A percentile compares a stretch with the other conserved stretches of the same genome.
Conservation (phyloP, 2,113 vertebrate species). For the Entelurus aequoreus region DNA sequence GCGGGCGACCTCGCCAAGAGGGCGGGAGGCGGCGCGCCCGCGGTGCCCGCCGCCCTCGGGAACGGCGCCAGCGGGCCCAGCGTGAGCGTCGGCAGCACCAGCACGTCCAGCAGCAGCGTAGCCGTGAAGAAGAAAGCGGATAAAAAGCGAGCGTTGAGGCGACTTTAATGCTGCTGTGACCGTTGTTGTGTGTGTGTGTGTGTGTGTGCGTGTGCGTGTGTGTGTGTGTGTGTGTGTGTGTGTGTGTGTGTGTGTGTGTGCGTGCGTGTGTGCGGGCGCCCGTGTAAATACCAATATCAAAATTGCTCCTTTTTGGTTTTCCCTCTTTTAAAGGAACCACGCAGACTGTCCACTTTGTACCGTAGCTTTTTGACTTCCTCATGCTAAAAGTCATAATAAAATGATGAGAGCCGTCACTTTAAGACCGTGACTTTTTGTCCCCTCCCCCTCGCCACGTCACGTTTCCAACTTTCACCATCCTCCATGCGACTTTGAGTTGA, state of each 20-base stretch:
- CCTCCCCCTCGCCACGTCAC: too few species aligned
- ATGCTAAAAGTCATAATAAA: not conserved
- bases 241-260: constrained; percentile 13
- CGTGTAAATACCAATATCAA: constrained; percentile 69
- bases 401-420: not conserved
- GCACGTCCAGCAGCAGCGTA: constrained; percentile 67
- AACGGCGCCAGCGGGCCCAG: constrained; percentile 62
- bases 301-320: constrained; percentile 59
- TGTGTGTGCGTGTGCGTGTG: constrained; percentile 41
- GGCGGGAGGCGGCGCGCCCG: constrained; percentile 66
- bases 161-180: constrained; percentile 76
- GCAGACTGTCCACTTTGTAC: constrained; percentile 50
- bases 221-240: constrained; percentile 6
- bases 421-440: not conserved
- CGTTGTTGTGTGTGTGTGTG: constrained; percentile 8
- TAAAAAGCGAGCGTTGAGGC: constrained; percentile 86
- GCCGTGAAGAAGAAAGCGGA: constrained; percentile 87
- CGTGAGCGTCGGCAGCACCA: constrained; percentile 55
- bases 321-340: constrained; percentile 38
- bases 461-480: too few species aligned
- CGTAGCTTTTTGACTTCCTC: constrained; percentile 19
- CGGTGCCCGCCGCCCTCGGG: constrained; percentile 50
- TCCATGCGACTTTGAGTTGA: too few species aligned
- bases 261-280: constrained; percentile 27
- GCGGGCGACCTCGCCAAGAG: constrained; percentile 80